phyloP scores from a whole-genome alignment of 2,888 invertebrate species.

The Bhutanitis thaidina region DNA sequence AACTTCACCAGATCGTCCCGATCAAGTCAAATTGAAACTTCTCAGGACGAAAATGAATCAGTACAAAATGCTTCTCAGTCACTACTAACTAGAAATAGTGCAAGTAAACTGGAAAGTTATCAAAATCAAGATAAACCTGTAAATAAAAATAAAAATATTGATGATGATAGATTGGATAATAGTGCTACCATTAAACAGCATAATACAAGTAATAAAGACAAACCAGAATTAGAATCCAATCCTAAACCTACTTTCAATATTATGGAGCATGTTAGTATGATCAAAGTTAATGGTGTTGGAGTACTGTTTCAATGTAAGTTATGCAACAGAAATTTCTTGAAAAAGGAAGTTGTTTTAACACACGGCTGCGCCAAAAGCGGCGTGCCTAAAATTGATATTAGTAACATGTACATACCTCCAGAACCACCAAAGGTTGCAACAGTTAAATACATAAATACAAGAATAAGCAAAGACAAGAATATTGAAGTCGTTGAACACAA shows the following conservation, averaged over 20 bases:
- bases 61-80: neutral
- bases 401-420: constrained; percentile 37
- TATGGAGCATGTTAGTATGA: constrained; percentile 65
- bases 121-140: neutral
- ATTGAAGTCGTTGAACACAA: constrained; percentile 32
- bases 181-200: neutral
- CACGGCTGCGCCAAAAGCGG: constrained; percentile 69
- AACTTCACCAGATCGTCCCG: constrained; percentile 11
- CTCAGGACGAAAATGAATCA: neutral
- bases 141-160: neutral
- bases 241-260: constrained; percentile 53
- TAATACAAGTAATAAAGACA: constrained; percentile 6
- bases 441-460: constrained; percentile 65
- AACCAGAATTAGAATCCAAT: constrained; percentile 9
- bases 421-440: constrained; percentile 53
- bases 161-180: neutral
- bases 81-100: constrained; percentile 14
- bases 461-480: constrained; percentile 39
- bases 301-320: constrained; percentile 68
- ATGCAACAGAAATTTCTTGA: constrained; percentile 69
- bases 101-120: constrained; percentile 6
- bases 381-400: constrained; percentile 46
- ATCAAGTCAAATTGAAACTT: neutral
- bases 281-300: constrained; percentile 71
- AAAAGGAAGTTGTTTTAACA: constrained; percentile 57